These are phyloP conservation scores for Orientallactaga bullata DNA, from an alignment of 2,113 vertebrate genomes.

Conservation along the genomic window DNA sequence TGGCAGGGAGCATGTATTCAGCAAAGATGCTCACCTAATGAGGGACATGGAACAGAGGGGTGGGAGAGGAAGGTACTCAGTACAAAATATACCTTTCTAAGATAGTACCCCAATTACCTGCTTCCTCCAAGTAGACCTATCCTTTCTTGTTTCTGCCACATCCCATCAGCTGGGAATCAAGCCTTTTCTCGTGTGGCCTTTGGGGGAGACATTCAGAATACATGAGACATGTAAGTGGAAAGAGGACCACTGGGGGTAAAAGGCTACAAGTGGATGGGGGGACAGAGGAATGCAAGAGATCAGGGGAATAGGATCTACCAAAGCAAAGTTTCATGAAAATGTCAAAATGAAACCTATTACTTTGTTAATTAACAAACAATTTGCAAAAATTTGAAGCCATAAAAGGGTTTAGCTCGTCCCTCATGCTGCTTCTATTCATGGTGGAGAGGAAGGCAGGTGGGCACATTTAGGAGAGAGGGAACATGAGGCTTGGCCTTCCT, in stretches of 20 bases:
- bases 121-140: neutral
- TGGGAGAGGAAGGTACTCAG: neutral
- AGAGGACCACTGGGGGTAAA: neutral
- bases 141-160: neutral
- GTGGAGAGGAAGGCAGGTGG: neutral
- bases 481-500: neutral
- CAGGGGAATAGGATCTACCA: neutral
- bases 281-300: neutral
- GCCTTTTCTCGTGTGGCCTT: neutral
- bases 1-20: neutral
- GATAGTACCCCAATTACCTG: neutral
- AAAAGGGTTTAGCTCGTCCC: neutral
- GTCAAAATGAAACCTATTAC: neutral
- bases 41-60: neutral
- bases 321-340: neutral
- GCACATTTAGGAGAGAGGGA: neutral
- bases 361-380: neutral
- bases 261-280: neutral
- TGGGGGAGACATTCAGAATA: neutral
- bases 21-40: neutral
- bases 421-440: neutral
- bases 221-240: neutral
- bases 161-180: neutral
- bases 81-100: neutral
- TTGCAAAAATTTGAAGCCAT: neutral